These are phyloP conservation scores for Rapana venosa DNA, from an alignment of 2,888 invertebrate species.

Conservation along the genomic window DNA sequence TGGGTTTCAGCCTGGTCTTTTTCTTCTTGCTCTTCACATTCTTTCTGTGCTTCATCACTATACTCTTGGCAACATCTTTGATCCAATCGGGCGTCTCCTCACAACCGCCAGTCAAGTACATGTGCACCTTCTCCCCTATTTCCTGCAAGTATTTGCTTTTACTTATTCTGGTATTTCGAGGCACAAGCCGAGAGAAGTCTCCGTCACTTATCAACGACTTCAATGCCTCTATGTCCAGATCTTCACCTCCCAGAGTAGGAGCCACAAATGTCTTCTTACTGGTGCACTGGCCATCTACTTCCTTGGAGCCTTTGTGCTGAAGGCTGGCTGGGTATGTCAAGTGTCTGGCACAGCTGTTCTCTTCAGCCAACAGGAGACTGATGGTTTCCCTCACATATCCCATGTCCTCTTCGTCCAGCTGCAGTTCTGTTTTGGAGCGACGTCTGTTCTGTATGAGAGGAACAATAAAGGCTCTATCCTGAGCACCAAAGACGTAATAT, in stretches of 20 bases:
- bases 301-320: neutral
- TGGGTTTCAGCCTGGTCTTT: constrained; percentile 31
- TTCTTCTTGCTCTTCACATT: neutral
- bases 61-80: constrained; percentile 29
- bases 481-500: constrained; percentile 33
- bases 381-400: constrained; percentile 5
- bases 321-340: constrained; percentile 26
- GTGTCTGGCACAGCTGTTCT: constrained; percentile 29
- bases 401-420: constrained; percentile 37
- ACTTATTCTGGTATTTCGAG: constrained; percentile 6
- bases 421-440: neutral
- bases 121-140: constrained; percentile 28
- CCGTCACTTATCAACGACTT: constrained; percentile 15
- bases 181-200: constrained; percentile 12
- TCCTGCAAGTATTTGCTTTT: constrained; percentile 25
- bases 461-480: constrained; percentile 30
- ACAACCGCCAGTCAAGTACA: constrained; percentile 17
- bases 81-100: constrained; percentile 34
- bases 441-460: constrained; percentile 7
- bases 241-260: neutral
- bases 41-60: constrained; percentile 26
- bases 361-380: neutral
- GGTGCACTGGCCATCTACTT: neutral
- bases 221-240: constrained; percentile 11
- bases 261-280: constrained; percentile 21